Evolutionary conservation across 2,888 invertebrate genomes (phyloP).

Genomic region (Dorcus hopei): DNA sequence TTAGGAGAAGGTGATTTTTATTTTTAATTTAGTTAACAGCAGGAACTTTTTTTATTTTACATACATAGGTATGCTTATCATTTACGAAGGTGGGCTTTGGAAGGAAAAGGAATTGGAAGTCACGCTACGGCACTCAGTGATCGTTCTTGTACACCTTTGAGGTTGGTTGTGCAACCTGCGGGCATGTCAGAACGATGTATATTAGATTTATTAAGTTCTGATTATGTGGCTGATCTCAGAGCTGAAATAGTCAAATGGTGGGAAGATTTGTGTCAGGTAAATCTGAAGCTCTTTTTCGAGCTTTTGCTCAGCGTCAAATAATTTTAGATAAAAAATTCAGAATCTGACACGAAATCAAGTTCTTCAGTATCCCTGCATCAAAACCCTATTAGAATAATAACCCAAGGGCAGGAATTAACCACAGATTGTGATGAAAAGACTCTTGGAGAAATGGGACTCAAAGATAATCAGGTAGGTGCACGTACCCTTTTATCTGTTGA

Average conservation of each 20-base stretch:
- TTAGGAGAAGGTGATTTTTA: constrained; percentile 64
- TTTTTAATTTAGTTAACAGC: background rate
- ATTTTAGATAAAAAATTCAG: constrained; percentile 35
- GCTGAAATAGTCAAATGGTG: constrained; percentile 97
- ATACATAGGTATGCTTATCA: constrained; percentile 76
- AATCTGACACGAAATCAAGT: constrained; percentile 31
- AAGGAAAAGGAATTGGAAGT: constrained; percentile 74
- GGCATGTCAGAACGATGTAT: constrained; percentile 82
- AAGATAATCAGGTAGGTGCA: constrained; percentile 76
- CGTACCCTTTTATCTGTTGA: background rate
- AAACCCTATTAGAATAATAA: constrained; percentile 87
- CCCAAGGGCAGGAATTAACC: constrained; percentile 88
- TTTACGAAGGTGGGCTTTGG: constrained; percentile 83
- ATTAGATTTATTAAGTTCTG: constrained; percentile 77
- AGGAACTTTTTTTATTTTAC: background rate
- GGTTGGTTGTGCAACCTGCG: constrained; percentile 83
- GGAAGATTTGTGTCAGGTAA: constrained; percentile 60
- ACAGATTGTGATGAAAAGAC: constrained; percentile 91
- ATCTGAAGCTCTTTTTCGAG: constrained; percentile 19
- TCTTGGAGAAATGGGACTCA: constrained; percentile 87
- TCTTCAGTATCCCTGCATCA: constrained; percentile 53
- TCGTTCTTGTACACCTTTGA: constrained; percentile 60
- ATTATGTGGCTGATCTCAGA: constrained; percentile 85
- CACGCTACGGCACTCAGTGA: constrained; percentile 66
- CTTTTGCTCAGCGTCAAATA: constrained; percentile 1